Evolutionary conservation across 92 coral and sea anemone genomes (phyloP).

Genomic region (Hydrozoanthus gracilis): DNA sequence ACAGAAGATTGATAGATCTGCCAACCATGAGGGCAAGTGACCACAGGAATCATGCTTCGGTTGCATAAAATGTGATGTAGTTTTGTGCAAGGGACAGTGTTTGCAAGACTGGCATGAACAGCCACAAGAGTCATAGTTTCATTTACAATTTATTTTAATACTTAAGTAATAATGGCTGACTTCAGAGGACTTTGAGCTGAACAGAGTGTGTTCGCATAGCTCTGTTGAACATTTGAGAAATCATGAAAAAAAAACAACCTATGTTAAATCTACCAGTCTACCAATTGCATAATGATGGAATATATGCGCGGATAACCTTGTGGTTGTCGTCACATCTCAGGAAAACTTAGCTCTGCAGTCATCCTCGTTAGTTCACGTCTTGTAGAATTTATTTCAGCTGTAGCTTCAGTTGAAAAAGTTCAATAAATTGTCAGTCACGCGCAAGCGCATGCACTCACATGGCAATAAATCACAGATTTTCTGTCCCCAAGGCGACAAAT

Average conservation of each 20-base stretch:
- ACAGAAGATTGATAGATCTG: background rate
- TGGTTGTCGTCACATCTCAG: too few species aligned
- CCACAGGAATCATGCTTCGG: constrained; percentile 43
- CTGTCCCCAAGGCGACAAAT: too few species aligned
- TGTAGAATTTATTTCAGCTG: background rate
- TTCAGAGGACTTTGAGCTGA: background rate
- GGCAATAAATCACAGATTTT: too few species aligned
- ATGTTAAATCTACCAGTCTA: too few species aligned
- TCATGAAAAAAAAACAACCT: too few species aligned
- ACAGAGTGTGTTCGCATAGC: background rate
- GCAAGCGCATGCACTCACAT: too few species aligned
- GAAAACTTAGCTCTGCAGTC: constrained; percentile 27
- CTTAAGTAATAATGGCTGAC: too few species aligned
- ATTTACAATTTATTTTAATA: too few species aligned
- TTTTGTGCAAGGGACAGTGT: constrained; percentile 47
- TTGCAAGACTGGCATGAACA: constrained; percentile 21
- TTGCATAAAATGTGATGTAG: constrained; percentile 7
- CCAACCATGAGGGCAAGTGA: constrained; percentile 30
- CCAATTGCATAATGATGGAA: too few species aligned
- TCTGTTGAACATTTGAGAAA: background rate
- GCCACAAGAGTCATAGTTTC: background rate
- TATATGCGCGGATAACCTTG: too few species aligned
- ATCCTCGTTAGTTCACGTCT: background rate
- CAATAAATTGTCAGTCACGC: too few species aligned
- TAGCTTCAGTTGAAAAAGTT: background rate